Base-by-base conservation (phyloP, 53 echinoderm and acorn worm species). In the Actinopyga echinites region DNA sequence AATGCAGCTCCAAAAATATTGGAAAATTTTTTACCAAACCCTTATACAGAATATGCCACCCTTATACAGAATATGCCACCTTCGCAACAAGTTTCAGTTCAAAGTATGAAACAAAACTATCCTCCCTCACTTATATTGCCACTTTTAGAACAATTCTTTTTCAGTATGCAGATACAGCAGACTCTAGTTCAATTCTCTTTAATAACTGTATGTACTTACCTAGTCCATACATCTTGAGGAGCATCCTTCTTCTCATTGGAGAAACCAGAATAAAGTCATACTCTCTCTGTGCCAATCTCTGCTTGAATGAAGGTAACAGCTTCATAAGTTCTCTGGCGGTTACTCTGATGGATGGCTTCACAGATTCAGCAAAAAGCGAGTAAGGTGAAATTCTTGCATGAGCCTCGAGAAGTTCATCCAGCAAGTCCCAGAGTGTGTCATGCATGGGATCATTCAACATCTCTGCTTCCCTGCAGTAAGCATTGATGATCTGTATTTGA, bases 401-500 rank as follows among this genome's bases (percentile, higher is more conserved):
- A 2, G 99, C 99, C 79, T 97, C 99, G 19, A 97, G 92, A n/a
- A 97, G 84, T 75, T 97, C 99, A 75, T 97, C 99, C 12, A 97
- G 87, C 22, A 97, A 90, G 54, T 97, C 99, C 99, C 99, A 97
- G 2, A 97, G 85, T 34, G 94, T 86, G 73, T 97, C 99, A 59
- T 97, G 99, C 49, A 94, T 89, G 10, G 92, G 94, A 64, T 97
- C 99, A 25, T 82, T 80, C 8, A 97, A 87, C 79, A 86, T 80
- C 81, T 97, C 99, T 3, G 99, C 94, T 53, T 97, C 99, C 34
- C 99, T 82, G 79, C 99, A 97, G 85, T 94, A 97, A 9, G 99
- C 99, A 82, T 97, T 97, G 60, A 97, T 94, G 85, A 97, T 92
- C 82, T 97, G 99, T 59, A 97, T 94, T 83, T 97, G 99, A 21